Percentiles rank a stretch among this genome's conserved stretches.
Conservation (phyloP, 2,888 invertebrate genomes). For the Tuberolachnus salignus region DNA sequence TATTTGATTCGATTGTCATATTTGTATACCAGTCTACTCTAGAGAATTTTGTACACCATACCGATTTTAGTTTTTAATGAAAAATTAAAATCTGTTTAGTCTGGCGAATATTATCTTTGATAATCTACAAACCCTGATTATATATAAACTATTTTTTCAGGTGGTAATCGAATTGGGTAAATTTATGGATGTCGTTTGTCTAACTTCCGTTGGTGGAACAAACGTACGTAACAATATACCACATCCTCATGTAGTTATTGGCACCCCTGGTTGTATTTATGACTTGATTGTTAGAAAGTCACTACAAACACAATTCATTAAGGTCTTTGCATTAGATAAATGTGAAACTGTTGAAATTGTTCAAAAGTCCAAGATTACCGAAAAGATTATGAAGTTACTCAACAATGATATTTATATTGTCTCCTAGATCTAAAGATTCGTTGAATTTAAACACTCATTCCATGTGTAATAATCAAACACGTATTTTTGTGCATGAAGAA, state of each 20-base stretch:
- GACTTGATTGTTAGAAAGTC: slow-evolving; percentile 96
- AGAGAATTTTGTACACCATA: no score
- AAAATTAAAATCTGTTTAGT: no score
- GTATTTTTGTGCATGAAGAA: slow-evolving; percentile 92
- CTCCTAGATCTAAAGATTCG: slow-evolving; percentile 98
- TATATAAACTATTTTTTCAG: slow-evolving; percentile 63
- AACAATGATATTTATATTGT: slow-evolving; percentile 83
- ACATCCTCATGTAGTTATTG: slow-evolving; percentile 97
- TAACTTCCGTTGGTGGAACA: slow-evolving; percentile 99
- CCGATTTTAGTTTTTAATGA: no score
- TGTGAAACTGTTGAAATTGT: slow-evolving; percentile 99
- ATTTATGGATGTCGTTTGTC: slow-evolving; percentile 96
- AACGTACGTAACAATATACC: slow-evolving; percentile 96
- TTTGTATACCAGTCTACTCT: no score
- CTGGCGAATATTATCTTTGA: no score
- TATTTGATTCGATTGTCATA: no score
- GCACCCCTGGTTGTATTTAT: slow-evolving; percentile 95
- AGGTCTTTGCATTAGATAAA: slow-evolving; percentile 97
- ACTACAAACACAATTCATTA: slow-evolving; percentile 78
- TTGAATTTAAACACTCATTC: slow-evolving; percentile 96
- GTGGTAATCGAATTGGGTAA: slow-evolving; percentile 98
- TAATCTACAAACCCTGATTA: no score
- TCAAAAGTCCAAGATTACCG: slow-evolving; percentile 99
- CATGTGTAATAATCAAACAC: slow-evolving; percentile 95
- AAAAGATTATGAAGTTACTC: slow-evolving; percentile 91